Evolutionary conservation across 2,113 vertebrate genomes (phyloP).

Genomic region (Murina feae): DNA sequence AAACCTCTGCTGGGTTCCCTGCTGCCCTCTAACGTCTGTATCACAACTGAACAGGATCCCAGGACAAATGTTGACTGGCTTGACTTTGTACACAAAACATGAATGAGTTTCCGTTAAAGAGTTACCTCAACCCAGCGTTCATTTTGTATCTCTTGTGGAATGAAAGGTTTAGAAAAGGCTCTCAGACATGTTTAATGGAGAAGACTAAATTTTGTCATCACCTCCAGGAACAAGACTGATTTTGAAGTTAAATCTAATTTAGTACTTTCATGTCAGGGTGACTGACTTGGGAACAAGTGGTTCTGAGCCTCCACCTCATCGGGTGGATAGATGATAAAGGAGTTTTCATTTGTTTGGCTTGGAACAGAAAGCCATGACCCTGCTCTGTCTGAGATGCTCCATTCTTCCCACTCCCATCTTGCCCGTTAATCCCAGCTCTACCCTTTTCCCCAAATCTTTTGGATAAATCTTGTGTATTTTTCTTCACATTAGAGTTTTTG

Average conservation of each 20-base stretch:
- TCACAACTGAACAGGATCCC: not conserved
- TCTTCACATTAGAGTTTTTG: not conserved
- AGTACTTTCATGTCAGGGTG: not conserved
- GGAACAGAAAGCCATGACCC: not conserved
- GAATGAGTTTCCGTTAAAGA: not conserved
- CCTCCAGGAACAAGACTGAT: not conserved
- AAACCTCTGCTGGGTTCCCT: fast-evolving
- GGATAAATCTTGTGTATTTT: not conserved
- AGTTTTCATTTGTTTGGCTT: not conserved
- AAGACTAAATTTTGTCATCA: not conserved
- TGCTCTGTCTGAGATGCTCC: not conserved
- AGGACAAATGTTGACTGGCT: not conserved
- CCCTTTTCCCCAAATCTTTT: not conserved
- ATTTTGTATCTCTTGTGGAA: not conserved
- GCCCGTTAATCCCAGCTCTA: not conserved
- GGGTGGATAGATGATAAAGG: not conserved
- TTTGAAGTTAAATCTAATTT: not conserved
- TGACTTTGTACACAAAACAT: not conserved
- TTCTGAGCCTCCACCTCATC: not conserved
- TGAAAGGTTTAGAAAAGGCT: not conserved
- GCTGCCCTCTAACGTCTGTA: not conserved
- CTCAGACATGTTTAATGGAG: not conserved
- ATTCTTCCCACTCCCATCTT: not conserved
- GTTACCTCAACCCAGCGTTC: not conserved
- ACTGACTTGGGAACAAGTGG: not conserved